Evolutionary conservation across 1,140 invertebrate species (phyloP).

Genomic region (Protaetia brevitarsis): DNA sequence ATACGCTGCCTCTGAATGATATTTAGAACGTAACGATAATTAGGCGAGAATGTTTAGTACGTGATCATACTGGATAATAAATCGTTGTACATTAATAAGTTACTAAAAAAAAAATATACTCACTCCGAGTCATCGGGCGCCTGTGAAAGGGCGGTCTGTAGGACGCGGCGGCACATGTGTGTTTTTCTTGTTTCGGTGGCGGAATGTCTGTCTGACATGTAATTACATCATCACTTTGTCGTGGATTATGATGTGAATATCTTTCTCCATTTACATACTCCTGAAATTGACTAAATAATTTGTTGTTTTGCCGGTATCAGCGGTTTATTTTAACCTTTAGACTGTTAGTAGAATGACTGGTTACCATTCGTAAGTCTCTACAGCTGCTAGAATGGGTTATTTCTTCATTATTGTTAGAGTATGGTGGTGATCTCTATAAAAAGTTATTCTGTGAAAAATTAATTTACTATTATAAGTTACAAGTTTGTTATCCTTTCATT

Average conservation of each 20-base stretch:
- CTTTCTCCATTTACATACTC: conserved; percentile 48
- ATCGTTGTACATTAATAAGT: background rate
- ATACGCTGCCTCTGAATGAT: too few species aligned
- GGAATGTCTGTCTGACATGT: conserved; percentile 19
- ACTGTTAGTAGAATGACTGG: conserved; percentile 45
- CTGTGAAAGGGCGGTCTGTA: conserved; percentile 43
- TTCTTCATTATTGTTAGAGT: conserved; percentile 43
- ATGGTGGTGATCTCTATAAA: conserved; percentile 37
- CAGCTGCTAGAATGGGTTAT: conserved; percentile 32
- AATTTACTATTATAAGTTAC: background rate
- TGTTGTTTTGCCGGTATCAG: background rate
- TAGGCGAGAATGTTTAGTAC: too few species aligned
- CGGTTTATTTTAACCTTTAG: conserved; percentile 40
- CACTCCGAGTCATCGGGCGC: conserved; percentile 46
- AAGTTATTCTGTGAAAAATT: too few species aligned
- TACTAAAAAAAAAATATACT: conserved; percentile 23
- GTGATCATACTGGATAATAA: too few species aligned
- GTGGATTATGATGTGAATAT: conserved; percentile 33
- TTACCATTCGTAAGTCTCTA: conserved; percentile 42
- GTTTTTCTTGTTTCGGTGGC: conserved; percentile 30
- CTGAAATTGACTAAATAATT: conserved; percentile 30
- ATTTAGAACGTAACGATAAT: too few species aligned
- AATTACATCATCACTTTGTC: conserved; percentile 35
- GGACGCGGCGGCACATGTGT: conserved; percentile 39
- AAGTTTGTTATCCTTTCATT: too few species aligned